Base-by-base conservation (phyloP, 2,797 vertebrate genomes). In the Sparus aurata region DNA sequence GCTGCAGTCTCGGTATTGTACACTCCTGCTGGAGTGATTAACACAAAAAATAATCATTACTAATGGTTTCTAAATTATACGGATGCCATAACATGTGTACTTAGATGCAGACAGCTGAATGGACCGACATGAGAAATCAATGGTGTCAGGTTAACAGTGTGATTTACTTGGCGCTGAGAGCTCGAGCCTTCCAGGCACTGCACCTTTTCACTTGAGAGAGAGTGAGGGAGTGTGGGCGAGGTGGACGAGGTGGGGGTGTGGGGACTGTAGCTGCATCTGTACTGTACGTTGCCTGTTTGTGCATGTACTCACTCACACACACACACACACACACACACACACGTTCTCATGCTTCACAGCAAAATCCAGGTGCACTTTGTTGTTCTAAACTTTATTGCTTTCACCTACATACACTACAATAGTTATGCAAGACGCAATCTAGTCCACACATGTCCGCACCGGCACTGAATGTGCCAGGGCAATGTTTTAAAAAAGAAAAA, bases 311-410 rank as follows among this genome's bases (percentile, higher is more conserved):
- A 25, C 55, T 60, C 57, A 73, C 77, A 83, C 49, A 61, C 43
- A 30, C 4, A 5, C 30, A 5, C 4, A n/a, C n/a, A n/a, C n/a
- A 2, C 25, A 16, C 69, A 30, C 63, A 64, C 78, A 63, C 49
- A 76, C 2, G n/a, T 55, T 77, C 60, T 75, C 55, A 65, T 54
- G 78, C 79, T 83, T 81, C 85, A 71, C 69, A 71, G 83, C 65
- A 55, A 77, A 91, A 90, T 90, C 92, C 94, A 94, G 93, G 91
- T 94, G 93, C 85, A 87, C 92, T 90, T 92, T 93, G 90, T 92
- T 93, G 89, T 93, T 93, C 75, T 67, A 79, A 86, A 91, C 76
- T 93, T 92, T 92, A 91, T 88, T 85, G 85, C 92, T 81, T 88
- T 93, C 81, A 89, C 87, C 85, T 84, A 86, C 80, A 15, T 72